phyloP scores from a whole-genome alignment of 2,113 vertebrate species.

The Mesitornis unicolor region DNA sequence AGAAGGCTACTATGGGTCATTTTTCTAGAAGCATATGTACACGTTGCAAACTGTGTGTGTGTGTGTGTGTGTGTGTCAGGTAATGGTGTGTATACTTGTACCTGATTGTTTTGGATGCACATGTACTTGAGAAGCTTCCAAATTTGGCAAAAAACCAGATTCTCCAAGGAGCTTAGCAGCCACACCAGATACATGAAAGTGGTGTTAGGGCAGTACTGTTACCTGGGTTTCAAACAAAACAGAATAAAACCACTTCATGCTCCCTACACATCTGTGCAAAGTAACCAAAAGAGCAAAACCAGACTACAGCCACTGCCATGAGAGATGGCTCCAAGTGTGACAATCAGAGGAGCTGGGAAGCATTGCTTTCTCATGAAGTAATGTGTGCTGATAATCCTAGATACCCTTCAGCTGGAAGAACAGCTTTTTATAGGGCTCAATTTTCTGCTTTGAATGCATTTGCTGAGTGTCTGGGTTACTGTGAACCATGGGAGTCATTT shows the following conservation, averaged over 20 bases:
- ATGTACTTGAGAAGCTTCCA: background rate
- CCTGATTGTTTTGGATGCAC: background rate
- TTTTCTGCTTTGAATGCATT: conserved; percentile 27
- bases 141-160: background rate
- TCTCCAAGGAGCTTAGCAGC: background rate
- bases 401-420: background rate
- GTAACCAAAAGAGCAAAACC: background rate
- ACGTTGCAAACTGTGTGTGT: background rate
- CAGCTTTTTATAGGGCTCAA: background rate
- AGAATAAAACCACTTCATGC: background rate
- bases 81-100: background rate
- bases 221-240: background rate
- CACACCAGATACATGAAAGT: background rate
- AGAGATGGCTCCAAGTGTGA: background rate
- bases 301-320: background rate
- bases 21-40: background rate
- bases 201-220: background rate
- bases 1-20: background rate
- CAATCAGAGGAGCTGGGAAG: background rate
- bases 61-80: accelerated
- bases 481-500: background rate
- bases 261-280: background rate
- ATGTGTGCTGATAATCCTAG: conserved; percentile 28
- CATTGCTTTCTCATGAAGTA: conserved; percentile 45
- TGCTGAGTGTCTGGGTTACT: background rate